Evolutionary conservation across 2,888 invertebrate genomes (phyloP).

Genomic region (Cryptus armator): DNA sequence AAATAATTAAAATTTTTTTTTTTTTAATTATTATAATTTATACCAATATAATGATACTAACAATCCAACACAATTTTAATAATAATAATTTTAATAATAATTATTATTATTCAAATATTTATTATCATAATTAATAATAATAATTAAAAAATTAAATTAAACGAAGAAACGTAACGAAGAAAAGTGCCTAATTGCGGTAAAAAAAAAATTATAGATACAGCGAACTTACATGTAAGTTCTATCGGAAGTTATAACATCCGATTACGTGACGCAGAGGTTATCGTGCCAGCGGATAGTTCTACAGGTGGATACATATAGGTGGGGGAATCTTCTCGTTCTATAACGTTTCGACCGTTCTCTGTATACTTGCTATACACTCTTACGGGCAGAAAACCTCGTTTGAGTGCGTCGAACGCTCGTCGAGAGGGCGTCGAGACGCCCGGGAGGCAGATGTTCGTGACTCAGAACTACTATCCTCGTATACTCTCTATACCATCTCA

Average conservation of each 20-base stretch:
- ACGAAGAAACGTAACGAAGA: too few relatives aligned
- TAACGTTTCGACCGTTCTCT: slow-evolving; percentile 9
- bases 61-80: too few relatives aligned
- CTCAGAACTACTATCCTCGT: slow-evolving; percentile 48
- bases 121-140: too few relatives aligned
- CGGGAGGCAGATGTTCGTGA: slow-evolving; percentile 63
- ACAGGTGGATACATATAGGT: slow-evolving; percentile 43
- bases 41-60: too few relatives aligned
- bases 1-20: too few relatives aligned
- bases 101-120: too few relatives aligned
- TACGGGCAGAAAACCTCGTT: slow-evolving; percentile 7
- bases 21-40: too few relatives aligned
- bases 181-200: too few relatives aligned
- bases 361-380: slow-evolving; percentile 2
- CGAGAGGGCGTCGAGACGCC: slow-evolving; percentile 9
- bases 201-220: too few relatives aligned
- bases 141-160: too few relatives aligned
- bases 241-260: slow-evolving; percentile 35
- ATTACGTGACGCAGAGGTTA: slow-evolving; percentile 28
- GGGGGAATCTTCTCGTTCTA: slow-evolving; percentile 2
- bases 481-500: slow-evolving; percentile 24
- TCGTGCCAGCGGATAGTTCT: slow-evolving; percentile 36
- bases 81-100: too few relatives aligned
- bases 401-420: slow-evolving; percentile 45
- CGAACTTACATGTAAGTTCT: neutral